Evolutionary conservation across 92 coral and sea anemone genomes (phyloP), one percentile per base, ranked within the genome.

Genomic region (Pocillopora grandis): DNA sequence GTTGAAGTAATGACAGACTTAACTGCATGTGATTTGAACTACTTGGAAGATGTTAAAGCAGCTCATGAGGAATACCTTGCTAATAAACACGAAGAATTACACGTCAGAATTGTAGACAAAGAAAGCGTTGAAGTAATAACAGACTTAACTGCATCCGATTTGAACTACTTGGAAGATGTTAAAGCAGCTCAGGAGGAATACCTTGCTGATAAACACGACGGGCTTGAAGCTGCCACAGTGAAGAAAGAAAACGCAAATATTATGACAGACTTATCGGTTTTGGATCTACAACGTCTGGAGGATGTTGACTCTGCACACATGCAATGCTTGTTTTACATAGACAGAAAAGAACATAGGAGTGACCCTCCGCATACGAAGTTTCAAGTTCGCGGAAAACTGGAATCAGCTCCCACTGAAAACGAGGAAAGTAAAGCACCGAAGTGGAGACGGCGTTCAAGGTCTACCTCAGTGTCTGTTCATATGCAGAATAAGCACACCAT

Each of bases 1-100:
- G 76, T 36, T 20, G 92, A 83, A 36, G 78, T 89, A 10, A 87
- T 82, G 86, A 91, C 98, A n/a, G 98, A 91, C 2, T 56, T 91
- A 67, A 82, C 93, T 68, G 48, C 87, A 4, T 76, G 85, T 13
- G 95, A 92, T 35, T 27, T 91, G 18, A 89, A 91, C 12, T 91
- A 94, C 74, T 75, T 87, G 55, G 95, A 91, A 60, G 90, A 89
- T n/a, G 84, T 94, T 12, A 91, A 93, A 48, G 55, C 61, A 36
- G 89, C 91, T 8, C 95, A 91, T 62, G 78, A 85, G 15, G 90
- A 85, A 61, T 86, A 58, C 57, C 27, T 79, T 36, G 76, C 42
- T 48, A 37, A 57, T 17, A 23, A 66, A 56, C 16, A 57, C 10
- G 85, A 85, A 64, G 87, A 85, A 36, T 56, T 62, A 21, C 72